Evolutionary conservation across 2,797 vertebrate genomes (phyloP), one percentile per base, ranked within the genome.

Genomic region (Danio choprae): DNA sequence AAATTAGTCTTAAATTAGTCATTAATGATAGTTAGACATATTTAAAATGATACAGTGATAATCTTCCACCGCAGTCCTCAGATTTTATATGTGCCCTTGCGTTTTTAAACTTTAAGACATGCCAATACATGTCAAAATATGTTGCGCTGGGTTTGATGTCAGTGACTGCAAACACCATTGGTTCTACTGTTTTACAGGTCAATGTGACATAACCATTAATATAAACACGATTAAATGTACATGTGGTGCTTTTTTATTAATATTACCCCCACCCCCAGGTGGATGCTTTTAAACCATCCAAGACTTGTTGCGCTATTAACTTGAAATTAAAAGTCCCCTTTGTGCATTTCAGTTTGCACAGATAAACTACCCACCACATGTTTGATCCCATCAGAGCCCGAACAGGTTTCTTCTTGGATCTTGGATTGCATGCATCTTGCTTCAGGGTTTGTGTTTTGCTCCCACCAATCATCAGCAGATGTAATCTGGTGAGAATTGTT

Each of bases 401-500:
- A 72, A 13, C 56, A 46, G 46, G 77, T 58, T 76, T 51, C 36
- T 22, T 50, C 20, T 15, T 50, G 40, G 15, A 63, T 53, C 77
- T 72, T 44, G 48, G 51, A 46, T 65, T 68, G n/a, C 44, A 22
- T 50, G 29, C 51, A 73, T 73, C 59, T 60, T 63, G 67, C 73
- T 80, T 77, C 53, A 77, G 62, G 83, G 50, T 69, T 69, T 80
- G 60, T 84, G 51, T 18, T 85, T 90, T 89, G 84, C 82, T 11
- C 86, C 83, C 69, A 81, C n/a, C 86, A 85, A 82, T 90, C 89
- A 90, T 87, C 90, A 92, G 89, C 90, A 91, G 92, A 93, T 93
- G 85, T 87, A 91, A 93, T 92, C 91, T 92, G 86, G 89, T 85
- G 90, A 85, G 88, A 86, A 90, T 85, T 81, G 80, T 64, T 81